Evolutionary conservation across 1,140 invertebrate genomes (phyloP).

Genomic region (Platyscapa corneri): DNA sequence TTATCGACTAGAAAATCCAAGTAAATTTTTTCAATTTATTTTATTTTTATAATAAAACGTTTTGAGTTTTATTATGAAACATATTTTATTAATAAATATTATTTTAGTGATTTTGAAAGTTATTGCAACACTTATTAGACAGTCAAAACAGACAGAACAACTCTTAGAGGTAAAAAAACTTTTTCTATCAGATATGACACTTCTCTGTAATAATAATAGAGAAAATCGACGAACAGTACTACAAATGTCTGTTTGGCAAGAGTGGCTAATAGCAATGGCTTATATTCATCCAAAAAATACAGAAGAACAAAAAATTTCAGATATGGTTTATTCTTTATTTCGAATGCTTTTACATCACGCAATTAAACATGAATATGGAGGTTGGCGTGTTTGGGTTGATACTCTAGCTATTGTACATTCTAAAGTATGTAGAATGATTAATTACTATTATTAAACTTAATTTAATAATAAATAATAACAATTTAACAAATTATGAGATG

Average conservation of each 20-base stretch:
- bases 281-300: constrained; percentile 97
- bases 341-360: constrained; percentile 98
- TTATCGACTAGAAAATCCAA: constrained; percentile 97
- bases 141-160: constrained; percentile 94
- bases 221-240: constrained; percentile 97
- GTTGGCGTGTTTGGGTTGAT: constrained; percentile 99
- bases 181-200: constrained; percentile 97
- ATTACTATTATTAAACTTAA: background rate
- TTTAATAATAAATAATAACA: background rate
- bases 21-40: constrained; percentile 77
- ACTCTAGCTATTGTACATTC: constrained; percentile 99
- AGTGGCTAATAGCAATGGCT: constrained; percentile 99
- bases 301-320: constrained; percentile 96
- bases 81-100: constrained; percentile 28
- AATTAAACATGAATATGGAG: constrained; percentile 99
- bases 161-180: constrained; percentile 95
- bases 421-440: constrained; percentile 81
- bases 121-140: constrained; percentile 95
- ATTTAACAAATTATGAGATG: too few species aligned
- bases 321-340: constrained; percentile 98
- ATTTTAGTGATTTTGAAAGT: constrained; percentile 97
- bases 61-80: constrained; percentile 14
- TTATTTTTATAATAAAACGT: constrained; percentile 1
- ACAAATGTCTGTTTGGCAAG: constrained; percentile 99
- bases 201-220: constrained; percentile 96